phyloP scores from a whole-genome alignment of 2,113 vertebrate genomes.

The Lamprologus lemairii region DNA sequence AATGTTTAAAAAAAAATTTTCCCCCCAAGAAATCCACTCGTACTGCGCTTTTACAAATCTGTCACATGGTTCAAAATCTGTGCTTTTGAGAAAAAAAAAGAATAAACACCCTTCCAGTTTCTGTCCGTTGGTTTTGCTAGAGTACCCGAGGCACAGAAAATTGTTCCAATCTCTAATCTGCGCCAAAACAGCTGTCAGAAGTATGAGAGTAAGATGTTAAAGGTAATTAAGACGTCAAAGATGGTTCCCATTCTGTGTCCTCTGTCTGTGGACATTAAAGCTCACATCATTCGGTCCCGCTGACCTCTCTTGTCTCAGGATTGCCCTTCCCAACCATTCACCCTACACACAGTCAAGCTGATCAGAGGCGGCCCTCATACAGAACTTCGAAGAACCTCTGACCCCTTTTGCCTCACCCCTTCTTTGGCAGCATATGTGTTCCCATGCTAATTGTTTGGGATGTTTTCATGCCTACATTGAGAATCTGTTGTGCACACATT shows the following conservation, averaged over 20 bases:
- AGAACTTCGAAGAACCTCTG: slow-evolving; percentile 64
- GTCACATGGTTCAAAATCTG: neutral
- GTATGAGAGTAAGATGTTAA: slow-evolving; percentile 53
- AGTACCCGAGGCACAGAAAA: neutral
- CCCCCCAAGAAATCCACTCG: fast-evolving
- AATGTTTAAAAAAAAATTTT: neutral
- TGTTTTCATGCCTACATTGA: slow-evolving; percentile 59
- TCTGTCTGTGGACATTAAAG: slow-evolving; percentile 73
- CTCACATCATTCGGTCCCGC: slow-evolving; percentile 69
- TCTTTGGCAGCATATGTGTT: slow-evolving; percentile 66
- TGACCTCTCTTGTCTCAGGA: slow-evolving; percentile 66
- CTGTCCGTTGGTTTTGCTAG: neutral
- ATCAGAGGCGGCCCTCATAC: slow-evolving; percentile 61
- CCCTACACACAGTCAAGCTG: slow-evolving; percentile 56
- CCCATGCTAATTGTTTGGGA: slow-evolving; percentile 64
- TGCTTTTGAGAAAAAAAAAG: neutral
- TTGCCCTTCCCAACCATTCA: slow-evolving; percentile 63
- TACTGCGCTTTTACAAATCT: neutral
- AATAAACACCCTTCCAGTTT: neutral
- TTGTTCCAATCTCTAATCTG: neutral
- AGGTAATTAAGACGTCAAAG: slow-evolving; percentile 75
- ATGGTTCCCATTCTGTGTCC: slow-evolving; percentile 52
- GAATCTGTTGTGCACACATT: slow-evolving; percentile 60
- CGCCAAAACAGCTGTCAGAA: slow-evolving; percentile 39
- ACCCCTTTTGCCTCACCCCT: slow-evolving; percentile 55